Evolutionary conservation across 2,888 invertebrate genomes (phyloP).

Genomic region (Scotopteryx bipunctaria): DNA sequence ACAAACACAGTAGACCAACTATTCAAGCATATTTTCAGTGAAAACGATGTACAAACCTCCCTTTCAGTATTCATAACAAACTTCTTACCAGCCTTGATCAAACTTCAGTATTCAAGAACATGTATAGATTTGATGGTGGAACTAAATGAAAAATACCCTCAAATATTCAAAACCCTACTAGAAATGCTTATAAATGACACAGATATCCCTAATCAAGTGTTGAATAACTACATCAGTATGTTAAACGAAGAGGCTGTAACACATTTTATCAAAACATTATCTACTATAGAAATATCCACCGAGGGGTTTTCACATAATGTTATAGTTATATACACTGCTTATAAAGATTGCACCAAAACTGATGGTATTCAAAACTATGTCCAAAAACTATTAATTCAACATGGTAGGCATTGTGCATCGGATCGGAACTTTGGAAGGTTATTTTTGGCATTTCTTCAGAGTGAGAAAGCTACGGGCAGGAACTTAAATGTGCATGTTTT

Average conservation of each 20-base stretch:
- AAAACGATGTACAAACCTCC: slow-evolving; percentile 38
- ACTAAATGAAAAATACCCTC: slow-evolving; percentile 42
- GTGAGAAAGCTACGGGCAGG: slow-evolving; percentile 39
- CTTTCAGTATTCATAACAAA: slow-evolving; percentile 40
- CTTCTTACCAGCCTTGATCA: slow-evolving; percentile 53
- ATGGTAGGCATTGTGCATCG: slow-evolving; percentile 37
- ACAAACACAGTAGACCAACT: slow-evolving; percentile 47
- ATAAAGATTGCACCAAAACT: slow-evolving; percentile 54
- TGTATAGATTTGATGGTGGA: slow-evolving; percentile 55
- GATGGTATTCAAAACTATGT: slow-evolving; percentile 51
- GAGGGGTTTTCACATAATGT: slow-evolving; percentile 55
- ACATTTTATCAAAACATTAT: slow-evolving; percentile 45
- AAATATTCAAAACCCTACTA: slow-evolving; percentile 45
- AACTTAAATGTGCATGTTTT: slow-evolving; percentile 33
- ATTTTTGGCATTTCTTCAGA: slow-evolving; percentile 55
- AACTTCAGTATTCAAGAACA: slow-evolving; percentile 46
- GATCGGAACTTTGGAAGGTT: slow-evolving; percentile 62
- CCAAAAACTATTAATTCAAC: slow-evolving; percentile 40
- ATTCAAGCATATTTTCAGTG: slow-evolving; percentile 46
- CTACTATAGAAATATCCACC: slow-evolving; percentile 41
- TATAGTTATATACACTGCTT: slow-evolving; percentile 51
- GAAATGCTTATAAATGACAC: slow-evolving; percentile 48
- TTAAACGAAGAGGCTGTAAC: slow-evolving; percentile 39
- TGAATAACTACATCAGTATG: slow-evolving; percentile 53
- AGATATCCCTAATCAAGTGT: slow-evolving; percentile 45